Conservation (phyloP, 2,888 invertebrate genomes). For the Rotaria magnacalcarata region DNA sequence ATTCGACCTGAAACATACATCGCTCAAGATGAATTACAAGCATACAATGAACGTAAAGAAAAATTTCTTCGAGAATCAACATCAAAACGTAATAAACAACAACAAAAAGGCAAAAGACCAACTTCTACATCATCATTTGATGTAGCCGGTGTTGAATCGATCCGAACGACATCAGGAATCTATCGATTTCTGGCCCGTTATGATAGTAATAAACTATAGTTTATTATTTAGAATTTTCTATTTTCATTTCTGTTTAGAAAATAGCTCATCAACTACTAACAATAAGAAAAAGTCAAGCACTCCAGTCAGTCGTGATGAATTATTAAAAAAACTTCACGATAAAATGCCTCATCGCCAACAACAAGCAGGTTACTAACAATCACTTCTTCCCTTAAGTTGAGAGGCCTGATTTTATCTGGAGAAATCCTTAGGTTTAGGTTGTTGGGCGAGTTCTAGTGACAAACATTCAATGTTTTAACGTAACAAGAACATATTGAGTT, state of each 20-base stretch:
- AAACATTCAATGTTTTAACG: no score
- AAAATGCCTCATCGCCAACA: constrained; percentile 17
- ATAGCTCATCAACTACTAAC: neutral
- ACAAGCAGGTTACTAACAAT: neutral
- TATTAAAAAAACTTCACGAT: neutral
- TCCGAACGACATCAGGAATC: constrained; percentile 5
- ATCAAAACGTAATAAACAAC: neutral
- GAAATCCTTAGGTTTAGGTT: no score
- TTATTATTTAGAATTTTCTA: neutral
- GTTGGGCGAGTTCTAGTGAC: no score
- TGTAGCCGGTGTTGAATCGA: neutral
- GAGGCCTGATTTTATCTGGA: no score
- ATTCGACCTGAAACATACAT: neutral
- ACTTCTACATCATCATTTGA: neutral
- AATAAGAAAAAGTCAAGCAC: neutral
- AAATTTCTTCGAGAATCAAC: neutral
- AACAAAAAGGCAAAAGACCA: neutral
- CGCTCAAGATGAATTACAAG: neutral
- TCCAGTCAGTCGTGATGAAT: neutral
- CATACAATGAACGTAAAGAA: neutral
- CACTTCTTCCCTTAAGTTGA: neutral
- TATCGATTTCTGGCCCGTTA: neutral
- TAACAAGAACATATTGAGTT: no score
- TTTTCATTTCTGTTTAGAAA: neutral
- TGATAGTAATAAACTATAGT: neutral